These are phyloP conservation scores for Danio jaintianensis DNA, from an alignment of 2,797 vertebrate species.

Conservation along the genomic window DNA sequence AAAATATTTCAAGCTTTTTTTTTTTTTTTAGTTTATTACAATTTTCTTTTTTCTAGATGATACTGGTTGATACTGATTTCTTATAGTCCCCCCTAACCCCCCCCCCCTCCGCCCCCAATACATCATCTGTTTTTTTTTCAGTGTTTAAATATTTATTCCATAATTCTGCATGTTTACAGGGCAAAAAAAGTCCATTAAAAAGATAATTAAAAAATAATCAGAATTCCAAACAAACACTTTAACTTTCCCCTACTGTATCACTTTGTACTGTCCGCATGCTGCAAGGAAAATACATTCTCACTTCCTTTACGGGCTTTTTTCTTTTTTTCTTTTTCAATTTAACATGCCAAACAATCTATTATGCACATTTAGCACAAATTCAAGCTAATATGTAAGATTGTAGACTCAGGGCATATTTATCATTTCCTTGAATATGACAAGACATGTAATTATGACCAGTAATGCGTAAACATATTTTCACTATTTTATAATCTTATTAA, in stretches of 20 bases:
- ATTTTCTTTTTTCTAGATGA: too few species aligned
- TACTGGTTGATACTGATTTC: too few species aligned
- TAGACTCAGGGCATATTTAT: constrained; percentile 68
- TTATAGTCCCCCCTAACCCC: too few species aligned
- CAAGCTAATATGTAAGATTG: constrained; percentile 60
- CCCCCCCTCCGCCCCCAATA: too few species aligned
- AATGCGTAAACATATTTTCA: constrained; percentile 76
- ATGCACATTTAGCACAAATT: constrained; percentile 63
- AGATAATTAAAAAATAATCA: constrained; percentile 1
- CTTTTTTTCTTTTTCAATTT: constrained; percentile 55
- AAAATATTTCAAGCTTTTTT: too few species aligned
- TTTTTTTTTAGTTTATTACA: too few species aligned
- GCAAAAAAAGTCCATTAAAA: neutral
- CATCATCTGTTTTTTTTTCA: too few species aligned
- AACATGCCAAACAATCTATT: constrained; percentile 65
- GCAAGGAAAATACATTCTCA: neutral
- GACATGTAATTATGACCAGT: constrained; percentile 76
- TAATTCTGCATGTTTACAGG: too few species aligned
- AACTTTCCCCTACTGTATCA: neutral
- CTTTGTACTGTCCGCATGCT: neutral
- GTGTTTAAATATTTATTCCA: too few species aligned
- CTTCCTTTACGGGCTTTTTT: neutral
- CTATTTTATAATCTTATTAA: constrained; percentile 81
- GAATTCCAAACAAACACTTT: neutral
- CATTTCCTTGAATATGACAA: constrained; percentile 67